A percentile compares a stretch with the other conserved stretches of the same genome.
These are phyloP conservation scores for Pseudomugil gertrudae DNA, from an alignment of 2,797 vertebrate species.

Conservation along the genomic window DNA sequence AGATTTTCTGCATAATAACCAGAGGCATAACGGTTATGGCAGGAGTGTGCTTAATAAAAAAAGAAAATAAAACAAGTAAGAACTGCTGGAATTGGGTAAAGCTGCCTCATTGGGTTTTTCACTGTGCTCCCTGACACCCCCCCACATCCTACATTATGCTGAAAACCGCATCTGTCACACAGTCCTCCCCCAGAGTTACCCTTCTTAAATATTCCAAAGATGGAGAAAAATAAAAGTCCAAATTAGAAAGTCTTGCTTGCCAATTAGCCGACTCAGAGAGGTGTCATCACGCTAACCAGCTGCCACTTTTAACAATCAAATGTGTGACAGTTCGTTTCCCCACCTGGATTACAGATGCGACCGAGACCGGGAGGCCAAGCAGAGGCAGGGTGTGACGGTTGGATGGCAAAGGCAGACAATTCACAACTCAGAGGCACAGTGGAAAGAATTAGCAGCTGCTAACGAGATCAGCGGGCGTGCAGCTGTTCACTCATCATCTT, in stretches of 20 bases:
- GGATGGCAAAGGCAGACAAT: constrained; percentile 32
- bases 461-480: constrained; percentile 63
- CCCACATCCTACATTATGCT: constrained; percentile 40
- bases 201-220: constrained; percentile 49
- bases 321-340: constrained; percentile 60
- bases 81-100: constrained; percentile 37
- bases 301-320: constrained; percentile 50
- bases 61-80: constrained; percentile 42
- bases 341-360: constrained; percentile 35
- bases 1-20: constrained; percentile 53
- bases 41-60: constrained; percentile 64
- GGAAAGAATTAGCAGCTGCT: constrained; percentile 57
- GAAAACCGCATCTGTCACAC: constrained; percentile 59
- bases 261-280: constrained; percentile 19
- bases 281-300: constrained; percentile 59
- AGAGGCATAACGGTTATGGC: constrained; percentile 51
- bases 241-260: constrained; percentile 25
- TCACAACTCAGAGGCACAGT: constrained; percentile 41
- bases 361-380: constrained; percentile 23
- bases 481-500: constrained; percentile 58
- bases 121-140: constrained; percentile 40
- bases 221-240: constrained; percentile 1
- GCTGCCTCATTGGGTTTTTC: constrained; percentile 27
- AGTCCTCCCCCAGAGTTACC: constrained; percentile 47
- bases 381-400: constrained; percentile 25